phyloP scores from a whole-genome alignment of 2,888 invertebrate species.

The Hemithea aestivaria region DNA sequence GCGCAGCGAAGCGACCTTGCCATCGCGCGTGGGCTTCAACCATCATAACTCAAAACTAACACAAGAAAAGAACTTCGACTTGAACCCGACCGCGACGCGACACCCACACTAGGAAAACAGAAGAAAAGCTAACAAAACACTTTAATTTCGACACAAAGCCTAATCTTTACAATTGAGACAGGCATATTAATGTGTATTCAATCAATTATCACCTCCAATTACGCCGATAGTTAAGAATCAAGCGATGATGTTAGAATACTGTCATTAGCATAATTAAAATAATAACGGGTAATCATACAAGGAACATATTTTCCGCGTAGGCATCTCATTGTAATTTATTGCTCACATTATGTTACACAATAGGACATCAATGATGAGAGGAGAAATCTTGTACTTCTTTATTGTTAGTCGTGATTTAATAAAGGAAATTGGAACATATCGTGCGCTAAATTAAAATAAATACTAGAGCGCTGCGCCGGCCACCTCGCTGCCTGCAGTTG shows the following conservation, averaged over 20 bases:
- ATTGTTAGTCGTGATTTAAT: constrained; percentile 26
- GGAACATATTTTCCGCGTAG: constrained; percentile 44
- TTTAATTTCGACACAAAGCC: constrained; percentile 11
- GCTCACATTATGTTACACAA: constrained; percentile 28
- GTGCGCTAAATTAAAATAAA: constrained; percentile 38
- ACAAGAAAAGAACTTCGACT: constrained; percentile 52
- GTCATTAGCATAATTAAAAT: constrained; percentile 27
- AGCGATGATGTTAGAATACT: constrained; percentile 10
- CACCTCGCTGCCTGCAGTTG: constrained; percentile 35
- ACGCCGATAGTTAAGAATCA: constrained; percentile 12
- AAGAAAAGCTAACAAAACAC: constrained; percentile 22
- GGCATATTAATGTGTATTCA: constrained; percentile 7
- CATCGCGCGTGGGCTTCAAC: constrained; percentile 61
- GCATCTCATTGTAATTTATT: constrained; percentile 27
- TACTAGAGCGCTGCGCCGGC: constrained; percentile 20
- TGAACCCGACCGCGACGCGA: constrained; percentile 32
- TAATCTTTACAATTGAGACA: constrained; percentile 10
- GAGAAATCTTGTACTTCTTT: constrained; percentile 10
- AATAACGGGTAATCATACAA: constrained; percentile 23
- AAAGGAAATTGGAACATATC: constrained; percentile 37
- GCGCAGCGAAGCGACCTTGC: constrained; percentile 70
- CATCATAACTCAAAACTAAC: constrained; percentile 54
- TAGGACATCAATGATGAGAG: constrained; percentile 26
- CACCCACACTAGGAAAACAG: constrained; percentile 24
- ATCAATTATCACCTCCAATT: constrained; percentile 20